Evolutionary conservation across 2,113 vertebrate genomes (phyloP).

Genomic region (Fukomys damarensis): DNA sequence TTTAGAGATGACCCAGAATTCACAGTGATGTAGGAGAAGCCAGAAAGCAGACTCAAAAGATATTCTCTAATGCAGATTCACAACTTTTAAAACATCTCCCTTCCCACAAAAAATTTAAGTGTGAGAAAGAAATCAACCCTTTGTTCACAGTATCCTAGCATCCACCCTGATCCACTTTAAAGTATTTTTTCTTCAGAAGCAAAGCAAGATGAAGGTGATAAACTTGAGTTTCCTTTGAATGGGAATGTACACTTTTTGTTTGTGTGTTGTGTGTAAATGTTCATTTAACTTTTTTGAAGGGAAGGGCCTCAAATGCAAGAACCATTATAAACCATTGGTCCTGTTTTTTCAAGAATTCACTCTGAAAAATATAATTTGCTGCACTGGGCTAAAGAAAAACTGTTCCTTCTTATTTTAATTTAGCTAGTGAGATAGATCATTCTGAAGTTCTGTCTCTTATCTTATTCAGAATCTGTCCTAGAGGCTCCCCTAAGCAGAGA

Average conservation of each 20-base stretch:
- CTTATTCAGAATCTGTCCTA: constrained; percentile 30
- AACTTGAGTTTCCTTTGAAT: neutral
- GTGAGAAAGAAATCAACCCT: neutral
- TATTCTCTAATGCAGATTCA: neutral
- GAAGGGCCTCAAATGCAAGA: neutral
- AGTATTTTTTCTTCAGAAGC: neutral
- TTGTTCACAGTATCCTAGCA: neutral
- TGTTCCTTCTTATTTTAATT: constrained; percentile 48
- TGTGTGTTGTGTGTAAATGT: neutral
- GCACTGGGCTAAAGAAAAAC: neutral
- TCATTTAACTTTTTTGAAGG: neutral
- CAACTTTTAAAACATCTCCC: neutral
- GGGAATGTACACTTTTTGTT: neutral
- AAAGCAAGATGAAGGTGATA: neutral
- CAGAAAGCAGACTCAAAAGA: neutral
- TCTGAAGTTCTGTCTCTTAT: neutral
- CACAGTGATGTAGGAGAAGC: neutral
- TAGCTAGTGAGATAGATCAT: constrained; percentile 44
- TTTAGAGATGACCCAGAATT: neutral
- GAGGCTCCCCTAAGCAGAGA: constrained; percentile 20
- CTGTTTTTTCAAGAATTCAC: neutral
- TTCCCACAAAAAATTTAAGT: neutral
- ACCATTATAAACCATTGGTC: neutral
- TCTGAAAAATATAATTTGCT: constrained; percentile 25
- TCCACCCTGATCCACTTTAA: neutral